phyloP scores from a whole-genome alignment of 92 coral and sea anemone genomes.

The Palythoa grandiflora region DNA sequence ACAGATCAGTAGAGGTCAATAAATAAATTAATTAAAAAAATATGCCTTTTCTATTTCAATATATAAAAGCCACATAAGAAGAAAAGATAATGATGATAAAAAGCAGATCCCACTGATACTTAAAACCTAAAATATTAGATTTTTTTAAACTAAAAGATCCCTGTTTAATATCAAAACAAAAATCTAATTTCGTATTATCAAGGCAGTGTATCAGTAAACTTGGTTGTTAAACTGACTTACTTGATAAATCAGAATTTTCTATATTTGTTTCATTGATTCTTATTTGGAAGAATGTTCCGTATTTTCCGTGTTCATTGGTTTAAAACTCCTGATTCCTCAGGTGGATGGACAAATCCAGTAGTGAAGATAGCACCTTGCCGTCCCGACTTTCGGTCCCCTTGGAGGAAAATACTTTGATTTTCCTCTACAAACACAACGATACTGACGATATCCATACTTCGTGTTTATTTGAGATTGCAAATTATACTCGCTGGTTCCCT shows the following conservation, averaged over 20 bases:
- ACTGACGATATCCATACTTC: conserved; percentile 30
- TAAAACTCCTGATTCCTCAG: neutral
- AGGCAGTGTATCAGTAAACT: neutral
- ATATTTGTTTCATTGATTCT: conserved; percentile 16
- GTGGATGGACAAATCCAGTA: conserved; percentile 82
- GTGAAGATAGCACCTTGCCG: conserved; percentile 64
- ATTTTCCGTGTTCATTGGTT: neutral
- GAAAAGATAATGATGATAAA: neutral
- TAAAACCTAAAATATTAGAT: neutral
- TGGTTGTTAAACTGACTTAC: conserved; percentile 25
- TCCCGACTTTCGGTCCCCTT: neutral
- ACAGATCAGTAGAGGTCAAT: neutral
- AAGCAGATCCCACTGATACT: neutral
- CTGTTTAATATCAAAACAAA: neutral
- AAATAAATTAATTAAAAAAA: neutral
- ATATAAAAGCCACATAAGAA: neutral
- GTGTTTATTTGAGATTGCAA: conserved; percentile 27
- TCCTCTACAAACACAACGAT: conserved; percentile 72
- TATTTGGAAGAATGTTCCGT: conserved; percentile 7
- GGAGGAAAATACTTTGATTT: conserved; percentile 44
- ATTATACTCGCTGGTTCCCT: conserved; percentile 76
- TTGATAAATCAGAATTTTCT: conserved; percentile 14
- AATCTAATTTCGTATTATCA: neutral
- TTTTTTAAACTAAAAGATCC: neutral
- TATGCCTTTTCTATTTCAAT: neutral